Evolutionary conservation across 2,888 invertebrate genomes (phyloP).

Genomic region (Hoplodrina blanda): DNA sequence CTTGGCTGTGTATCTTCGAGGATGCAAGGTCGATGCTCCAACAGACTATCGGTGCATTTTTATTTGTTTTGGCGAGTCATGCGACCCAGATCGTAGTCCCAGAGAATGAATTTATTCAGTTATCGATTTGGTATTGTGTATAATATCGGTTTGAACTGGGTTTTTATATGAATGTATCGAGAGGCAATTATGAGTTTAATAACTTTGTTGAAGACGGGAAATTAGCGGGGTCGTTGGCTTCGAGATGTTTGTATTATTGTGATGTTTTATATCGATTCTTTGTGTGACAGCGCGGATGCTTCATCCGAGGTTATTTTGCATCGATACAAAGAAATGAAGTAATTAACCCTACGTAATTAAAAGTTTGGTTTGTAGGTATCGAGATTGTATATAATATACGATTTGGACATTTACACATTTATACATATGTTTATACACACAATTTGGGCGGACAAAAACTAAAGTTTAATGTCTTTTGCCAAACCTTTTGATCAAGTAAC

Average conservation of each 20-base stretch:
- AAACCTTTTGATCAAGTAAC: background rate
- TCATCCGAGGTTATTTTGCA: background rate
- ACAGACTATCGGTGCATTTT: conserved; percentile 88
- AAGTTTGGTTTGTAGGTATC: background rate
- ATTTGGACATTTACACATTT: background rate
- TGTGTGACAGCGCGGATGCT: conserved; percentile 1
- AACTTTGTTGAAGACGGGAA: conserved; percentile 50
- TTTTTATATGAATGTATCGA: conserved; percentile 57
- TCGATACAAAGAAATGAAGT: background rate
- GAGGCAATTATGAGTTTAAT: conserved; percentile 58
- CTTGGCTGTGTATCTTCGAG: conserved; percentile 64
- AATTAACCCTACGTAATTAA: background rate
- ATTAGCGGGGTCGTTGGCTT: conserved; percentile 50
- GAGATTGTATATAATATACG: too few relatives aligned
- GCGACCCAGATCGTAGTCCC: conserved; percentile 88
- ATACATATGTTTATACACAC: too few relatives aligned
- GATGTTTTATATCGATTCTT: conserved; percentile 6
- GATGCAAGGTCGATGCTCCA: conserved; percentile 89
- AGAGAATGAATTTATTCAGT: conserved; percentile 89
- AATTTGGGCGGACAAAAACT: background rate
- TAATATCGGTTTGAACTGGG: conserved; percentile 80
- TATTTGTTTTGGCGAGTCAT: conserved; percentile 89
- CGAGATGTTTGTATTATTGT: conserved; percentile 10
- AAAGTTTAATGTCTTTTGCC: background rate
- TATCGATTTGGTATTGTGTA: conserved; percentile 88